Percentiles rank a stretch among this genome's conserved stretches.
phyloP scores from a whole-genome alignment of 2,113 vertebrate species.

The Ovis canadensis region DNA sequence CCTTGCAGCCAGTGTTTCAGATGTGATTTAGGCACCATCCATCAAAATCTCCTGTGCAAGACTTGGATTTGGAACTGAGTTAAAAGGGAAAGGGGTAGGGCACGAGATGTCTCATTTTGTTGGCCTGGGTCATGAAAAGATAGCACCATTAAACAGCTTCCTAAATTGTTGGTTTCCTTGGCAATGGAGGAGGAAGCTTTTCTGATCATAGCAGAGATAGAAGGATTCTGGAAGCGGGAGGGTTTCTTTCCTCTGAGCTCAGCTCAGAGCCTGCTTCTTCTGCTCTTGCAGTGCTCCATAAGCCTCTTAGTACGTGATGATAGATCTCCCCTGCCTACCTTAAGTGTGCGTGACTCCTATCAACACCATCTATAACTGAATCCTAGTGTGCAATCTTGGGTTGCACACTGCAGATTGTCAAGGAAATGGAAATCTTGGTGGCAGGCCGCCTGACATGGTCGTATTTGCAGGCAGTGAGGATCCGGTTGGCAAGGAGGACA shows the following conservation, averaged over 20 bases:
- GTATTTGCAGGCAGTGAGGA: background rate
- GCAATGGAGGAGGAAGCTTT: background rate
- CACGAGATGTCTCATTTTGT: rapidly evolving
- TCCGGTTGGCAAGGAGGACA: background rate
- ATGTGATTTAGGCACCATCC: background rate
- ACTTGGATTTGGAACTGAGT: background rate
- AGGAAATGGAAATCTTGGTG: background rate
- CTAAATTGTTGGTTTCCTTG: background rate
- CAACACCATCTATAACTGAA: background rate
- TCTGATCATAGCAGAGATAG: background rate
- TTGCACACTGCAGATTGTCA: background rate
- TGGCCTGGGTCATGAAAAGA: background rate
- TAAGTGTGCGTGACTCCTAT: background rate
- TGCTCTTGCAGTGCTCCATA: background rate
- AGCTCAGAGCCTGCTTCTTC: background rate
- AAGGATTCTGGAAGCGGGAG: background rate
- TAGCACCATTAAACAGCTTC: background rate
- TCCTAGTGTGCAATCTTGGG: background rate
- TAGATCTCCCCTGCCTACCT: background rate
- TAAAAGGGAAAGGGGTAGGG: background rate
- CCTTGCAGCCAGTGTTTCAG: background rate
- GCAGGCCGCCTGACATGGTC: background rate
- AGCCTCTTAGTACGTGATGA: background rate
- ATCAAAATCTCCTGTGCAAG: background rate
- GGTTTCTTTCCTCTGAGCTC: background rate